phyloP scores from a whole-genome alignment of 2,797 vertebrate genomes.

The Mastacembelus armatus region DNA sequence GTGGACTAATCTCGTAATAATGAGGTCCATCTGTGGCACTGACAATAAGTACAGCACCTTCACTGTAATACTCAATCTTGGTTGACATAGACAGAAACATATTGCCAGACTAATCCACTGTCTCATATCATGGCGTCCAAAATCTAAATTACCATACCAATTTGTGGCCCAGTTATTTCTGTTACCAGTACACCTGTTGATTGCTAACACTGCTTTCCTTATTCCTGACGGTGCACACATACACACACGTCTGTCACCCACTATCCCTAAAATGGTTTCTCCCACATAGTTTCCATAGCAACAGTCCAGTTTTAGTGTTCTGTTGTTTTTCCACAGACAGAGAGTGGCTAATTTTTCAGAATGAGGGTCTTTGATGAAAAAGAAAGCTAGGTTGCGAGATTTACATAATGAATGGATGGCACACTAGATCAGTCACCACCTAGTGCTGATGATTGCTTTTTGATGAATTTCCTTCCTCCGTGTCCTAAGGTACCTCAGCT shows the following conservation, averaged over 20 bases:
- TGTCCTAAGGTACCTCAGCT: constrained; percentile 53
- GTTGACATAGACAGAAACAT: constrained; percentile 60
- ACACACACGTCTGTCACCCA: constrained; percentile 16
- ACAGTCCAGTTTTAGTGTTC: constrained; percentile 80
- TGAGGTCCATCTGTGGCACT: constrained; percentile 70
- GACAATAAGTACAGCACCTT: constrained; percentile 64
- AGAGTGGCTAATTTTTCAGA: constrained; percentile 80
- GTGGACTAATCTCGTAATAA: constrained; percentile 73
- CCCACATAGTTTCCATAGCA: constrained; percentile 83
- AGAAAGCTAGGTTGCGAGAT: constrained; percentile 76
- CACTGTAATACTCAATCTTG: constrained; percentile 61
- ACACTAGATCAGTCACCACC: constrained; percentile 74
- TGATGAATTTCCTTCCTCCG: constrained; percentile 67
- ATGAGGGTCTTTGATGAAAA: constrained; percentile 82
- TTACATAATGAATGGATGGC: constrained; percentile 81
- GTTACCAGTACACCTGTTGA: constrained; percentile 75
- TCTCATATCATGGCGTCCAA: constrained; percentile 56
- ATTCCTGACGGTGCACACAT: constrained; percentile 11
- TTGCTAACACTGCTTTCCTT: constrained; percentile 60
- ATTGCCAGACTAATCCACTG: constrained; percentile 61
- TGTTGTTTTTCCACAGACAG: constrained; percentile 74
- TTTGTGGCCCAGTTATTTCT: constrained; percentile 62
- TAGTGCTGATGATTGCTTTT: constrained; percentile 76
- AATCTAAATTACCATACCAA: constrained; percentile 73
- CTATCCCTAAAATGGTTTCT: constrained; percentile 75